Evolutionary conservation across 2,888 invertebrate genomes (phyloP).

Genomic region (Hylaea fasciaria): DNA sequence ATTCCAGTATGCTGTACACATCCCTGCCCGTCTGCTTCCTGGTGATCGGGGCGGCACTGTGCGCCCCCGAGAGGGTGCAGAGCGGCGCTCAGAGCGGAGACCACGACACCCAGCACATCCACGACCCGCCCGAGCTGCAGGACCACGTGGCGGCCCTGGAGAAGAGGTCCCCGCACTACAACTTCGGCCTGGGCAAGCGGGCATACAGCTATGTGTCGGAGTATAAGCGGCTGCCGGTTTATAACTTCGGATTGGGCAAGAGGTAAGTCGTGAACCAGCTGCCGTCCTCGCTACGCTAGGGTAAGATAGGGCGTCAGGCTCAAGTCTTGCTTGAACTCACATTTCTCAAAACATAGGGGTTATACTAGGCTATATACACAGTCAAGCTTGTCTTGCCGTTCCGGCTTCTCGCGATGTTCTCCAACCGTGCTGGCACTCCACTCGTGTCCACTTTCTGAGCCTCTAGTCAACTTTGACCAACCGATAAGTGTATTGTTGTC

Average conservation of each 20-base stretch:
- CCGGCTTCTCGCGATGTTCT: too few species aligned
- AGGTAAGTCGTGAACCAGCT: constrained; percentile 56
- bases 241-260: constrained; percentile 86
- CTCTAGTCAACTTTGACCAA: too few species aligned
- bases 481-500: too few species aligned
- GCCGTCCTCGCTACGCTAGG: too few species aligned
- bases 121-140: constrained; percentile 44
- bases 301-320: not conserved
- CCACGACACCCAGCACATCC: constrained; percentile 43
- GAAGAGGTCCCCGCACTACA: constrained; percentile 81
- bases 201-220: constrained; percentile 87
- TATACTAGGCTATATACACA: too few species aligned
- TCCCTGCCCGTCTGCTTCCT: constrained; percentile 65
- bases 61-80: constrained; percentile 69
- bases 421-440: too few species aligned
- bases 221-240: constrained; percentile 85
- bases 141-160: constrained; percentile 57
- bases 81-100: constrained; percentile 53
- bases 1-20: constrained; percentile 74
- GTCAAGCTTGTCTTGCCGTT: too few species aligned
- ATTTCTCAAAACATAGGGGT: too few species aligned
- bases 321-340: not conserved
- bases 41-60: constrained; percentile 64
- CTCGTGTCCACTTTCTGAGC: too few species aligned
- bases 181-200: constrained; percentile 83